A percentile compares a stretch with the other conserved stretches of the same genome.
phyloP scores from a whole-genome alignment of 2,888 invertebrate genomes.

The Watsonalla cultraria region DNA sequence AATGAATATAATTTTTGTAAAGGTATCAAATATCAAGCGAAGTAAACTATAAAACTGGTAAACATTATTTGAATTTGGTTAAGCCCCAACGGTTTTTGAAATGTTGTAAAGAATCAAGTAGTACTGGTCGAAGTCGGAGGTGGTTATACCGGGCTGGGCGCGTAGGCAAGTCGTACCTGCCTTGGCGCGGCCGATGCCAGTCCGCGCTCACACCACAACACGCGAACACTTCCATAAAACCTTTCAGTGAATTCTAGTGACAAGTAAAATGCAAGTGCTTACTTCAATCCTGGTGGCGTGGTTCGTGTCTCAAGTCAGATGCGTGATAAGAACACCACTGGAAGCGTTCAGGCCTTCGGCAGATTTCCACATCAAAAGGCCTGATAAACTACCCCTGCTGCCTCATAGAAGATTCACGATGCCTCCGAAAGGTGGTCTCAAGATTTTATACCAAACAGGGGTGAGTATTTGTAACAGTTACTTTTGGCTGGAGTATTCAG shows the following conservation, averaged over 20 bases:
- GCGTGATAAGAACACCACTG: slow-evolving; percentile 74
- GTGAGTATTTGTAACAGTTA: slow-evolving; percentile 27
- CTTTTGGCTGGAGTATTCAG: background rate
- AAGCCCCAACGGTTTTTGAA: slow-evolving; percentile 7
- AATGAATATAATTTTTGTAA: background rate
- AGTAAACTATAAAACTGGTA: background rate
- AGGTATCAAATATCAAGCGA: background rate
- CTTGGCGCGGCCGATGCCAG: slow-evolving; percentile 62
- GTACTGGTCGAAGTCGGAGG: slow-evolving; percentile 46
- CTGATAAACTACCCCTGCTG: slow-evolving; percentile 62
- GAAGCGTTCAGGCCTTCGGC: slow-evolving; percentile 76
- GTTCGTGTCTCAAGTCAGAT: slow-evolving; percentile 55
- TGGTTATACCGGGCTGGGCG: slow-evolving; percentile 73
- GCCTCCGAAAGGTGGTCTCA: slow-evolving; percentile 73
- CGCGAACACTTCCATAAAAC: slow-evolving; percentile 30
- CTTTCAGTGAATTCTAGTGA: slow-evolving; percentile 25
- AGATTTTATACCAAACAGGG: slow-evolving; percentile 86
- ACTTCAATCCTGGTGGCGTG: slow-evolving; percentile 57
- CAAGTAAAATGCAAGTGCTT: slow-evolving; percentile 63
- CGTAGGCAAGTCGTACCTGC: slow-evolving; percentile 74
- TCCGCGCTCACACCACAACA: slow-evolving; percentile 41
- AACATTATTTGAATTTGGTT: background rate
- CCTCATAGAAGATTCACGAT: slow-evolving; percentile 73
- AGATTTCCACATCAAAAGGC: slow-evolving; percentile 68
- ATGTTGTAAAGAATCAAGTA: slow-evolving; percentile 57